Conservation (phyloP, 2,888 invertebrate genomes). For the Rhimphoctona megacephalus region DNA sequence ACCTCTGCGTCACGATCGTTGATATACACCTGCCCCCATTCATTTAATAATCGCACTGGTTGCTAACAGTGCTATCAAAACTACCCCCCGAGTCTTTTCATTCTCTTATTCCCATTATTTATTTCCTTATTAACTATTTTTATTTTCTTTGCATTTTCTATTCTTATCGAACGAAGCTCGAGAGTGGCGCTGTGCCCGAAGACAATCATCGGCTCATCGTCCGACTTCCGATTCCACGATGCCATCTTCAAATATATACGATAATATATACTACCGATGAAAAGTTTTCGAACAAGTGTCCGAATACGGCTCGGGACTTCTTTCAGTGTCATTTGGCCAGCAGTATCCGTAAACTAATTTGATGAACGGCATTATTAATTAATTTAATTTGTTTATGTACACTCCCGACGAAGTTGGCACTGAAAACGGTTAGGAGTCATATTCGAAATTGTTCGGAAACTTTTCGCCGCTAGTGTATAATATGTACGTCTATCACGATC, state of each 20-base stretch:
- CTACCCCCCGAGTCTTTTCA: background rate
- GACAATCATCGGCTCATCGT: constrained; percentile 33
- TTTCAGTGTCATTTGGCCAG: too few species aligned
- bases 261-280: too few species aligned
- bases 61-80: too few species aligned
- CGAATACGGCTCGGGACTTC: too few species aligned
- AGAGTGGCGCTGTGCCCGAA: constrained; percentile 16
- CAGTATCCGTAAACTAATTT: too few species aligned
- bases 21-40: background rate
- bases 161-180: constrained; percentile 16
- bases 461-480: too few species aligned
- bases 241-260: background rate
- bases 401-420: too few species aligned
- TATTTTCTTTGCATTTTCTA: background rate
- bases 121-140: background rate
- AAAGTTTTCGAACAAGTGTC: too few species aligned
- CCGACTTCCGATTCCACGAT: constrained; percentile 45
- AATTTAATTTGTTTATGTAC: too few species aligned
- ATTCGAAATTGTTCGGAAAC: too few species aligned
- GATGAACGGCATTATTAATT: too few species aligned
- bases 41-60: background rate
- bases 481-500: background rate
- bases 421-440: too few species aligned
- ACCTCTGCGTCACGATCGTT: background rate
- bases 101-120: constrained; percentile 12